phyloP scores from a whole-genome alignment of 2,113 vertebrate species.

The Microcebus ravelobensis region DNA sequence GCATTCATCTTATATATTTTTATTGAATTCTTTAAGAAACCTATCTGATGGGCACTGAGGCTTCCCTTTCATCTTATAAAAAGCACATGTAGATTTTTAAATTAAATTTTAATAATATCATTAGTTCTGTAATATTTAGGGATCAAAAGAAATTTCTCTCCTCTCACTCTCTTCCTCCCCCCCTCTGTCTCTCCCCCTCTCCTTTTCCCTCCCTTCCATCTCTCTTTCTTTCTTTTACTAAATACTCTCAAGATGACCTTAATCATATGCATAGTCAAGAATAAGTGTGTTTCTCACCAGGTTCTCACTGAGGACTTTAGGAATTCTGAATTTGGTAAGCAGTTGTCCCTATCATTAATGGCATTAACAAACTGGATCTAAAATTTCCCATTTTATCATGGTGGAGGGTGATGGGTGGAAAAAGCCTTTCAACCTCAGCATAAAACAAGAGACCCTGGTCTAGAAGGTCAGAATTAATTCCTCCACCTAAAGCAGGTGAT shows the following conservation, averaged over 20 bases:
- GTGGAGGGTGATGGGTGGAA: background rate
- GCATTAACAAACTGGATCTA: background rate
- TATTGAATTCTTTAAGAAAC: slow-evolving; percentile 49
- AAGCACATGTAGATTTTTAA: slow-evolving; percentile 18
- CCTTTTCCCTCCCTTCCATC: background rate
- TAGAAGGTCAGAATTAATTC: background rate
- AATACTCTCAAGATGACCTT: background rate
- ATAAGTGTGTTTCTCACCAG: background rate
- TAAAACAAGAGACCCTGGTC: background rate
- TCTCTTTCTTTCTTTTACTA: background rate
- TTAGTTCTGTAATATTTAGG: background rate
- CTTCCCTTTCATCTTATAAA: slow-evolving; percentile 58
- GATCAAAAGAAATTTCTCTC: background rate
- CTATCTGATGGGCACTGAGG: background rate
- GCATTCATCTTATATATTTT: background rate
- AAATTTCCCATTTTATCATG: background rate
- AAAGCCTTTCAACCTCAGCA: background rate
- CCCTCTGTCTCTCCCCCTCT: background rate
- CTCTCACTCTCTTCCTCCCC: background rate
- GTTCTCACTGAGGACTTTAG: background rate
- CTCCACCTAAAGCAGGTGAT: background rate
- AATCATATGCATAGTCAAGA: background rate
- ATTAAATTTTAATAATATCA: slow-evolving; percentile 51
- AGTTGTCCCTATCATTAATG: background rate
- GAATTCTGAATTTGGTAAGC: background rate